Evolutionary conservation across 2,888 invertebrate species (phyloP).

Genomic region (Drosophila prostipennis): DNA sequence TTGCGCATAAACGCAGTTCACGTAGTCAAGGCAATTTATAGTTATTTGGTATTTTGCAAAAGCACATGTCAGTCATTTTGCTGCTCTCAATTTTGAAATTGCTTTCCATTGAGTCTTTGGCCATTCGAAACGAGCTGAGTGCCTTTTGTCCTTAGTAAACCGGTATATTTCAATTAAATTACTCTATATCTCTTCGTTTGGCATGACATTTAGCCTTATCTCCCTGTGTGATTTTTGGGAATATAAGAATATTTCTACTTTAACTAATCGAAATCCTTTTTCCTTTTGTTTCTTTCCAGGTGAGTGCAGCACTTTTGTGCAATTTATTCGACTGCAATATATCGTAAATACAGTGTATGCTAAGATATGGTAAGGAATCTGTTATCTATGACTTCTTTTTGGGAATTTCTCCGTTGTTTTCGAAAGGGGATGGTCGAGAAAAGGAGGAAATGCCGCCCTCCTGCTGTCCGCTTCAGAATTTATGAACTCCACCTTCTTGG

Average conservation of each 20-base stretch:
- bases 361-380: constrained; percentile 34
- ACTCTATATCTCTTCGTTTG: neutral
- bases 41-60: constrained; percentile 26
- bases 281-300: constrained; percentile 30
- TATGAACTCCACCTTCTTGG: constrained; percentile 45
- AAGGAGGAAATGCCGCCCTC: neutral
- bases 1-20: neutral
- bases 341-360: constrained; percentile 1
- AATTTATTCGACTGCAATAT: neutral
- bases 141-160: too few species aligned
- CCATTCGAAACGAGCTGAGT: neutral
- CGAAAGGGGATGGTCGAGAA: neutral
- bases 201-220: neutral
- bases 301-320: constrained; percentile 25
- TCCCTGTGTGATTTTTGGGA: too few species aligned
- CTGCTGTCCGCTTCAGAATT: constrained; percentile 35
- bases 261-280: constrained; percentile 19
- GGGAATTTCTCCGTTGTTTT: constrained; percentile 35
- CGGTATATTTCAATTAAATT: neutral
- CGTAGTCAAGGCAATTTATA: constrained; percentile 36
- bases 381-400: constrained; percentile 33
- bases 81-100: constrained; percentile 23
- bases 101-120: neutral
- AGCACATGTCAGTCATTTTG: constrained; percentile 36
- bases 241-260: neutral